Evolutionary conservation across 2,113 vertebrate species (phyloP), one percentile per base, ranked within the genome.

Genomic region (Semnopithecus entellus): DNA sequence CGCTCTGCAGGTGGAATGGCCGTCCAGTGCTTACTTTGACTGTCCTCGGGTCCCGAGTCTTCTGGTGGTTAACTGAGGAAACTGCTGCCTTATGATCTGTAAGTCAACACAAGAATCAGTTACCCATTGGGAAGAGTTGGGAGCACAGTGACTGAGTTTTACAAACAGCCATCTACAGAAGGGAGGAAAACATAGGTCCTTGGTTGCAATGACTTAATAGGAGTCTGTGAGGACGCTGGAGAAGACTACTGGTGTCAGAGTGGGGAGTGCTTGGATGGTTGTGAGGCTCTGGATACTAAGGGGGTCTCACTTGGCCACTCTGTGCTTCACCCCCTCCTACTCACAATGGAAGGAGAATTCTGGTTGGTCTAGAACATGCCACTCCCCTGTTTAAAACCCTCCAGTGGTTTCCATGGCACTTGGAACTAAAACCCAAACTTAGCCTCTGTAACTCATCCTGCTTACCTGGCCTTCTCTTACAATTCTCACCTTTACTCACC

Each of bases 51-150:
- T 99, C 96, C 99, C 99, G 59, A 99, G 99, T 98, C 99, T 98
- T 98, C 99, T 99, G 96, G 99, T 99, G 0, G 99, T 99, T 88
- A 99, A 97, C 78, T 99, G 99, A 89, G 99, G 99, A 98, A 99
- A 99, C 97, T 99, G 99, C 94, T 99, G 99, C 92, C 99, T 99
- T 99, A 99, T 99, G 98, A 99, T 99, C 99, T 99, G 98, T 35
- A 99, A 99, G 97, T 40, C 98, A 98, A 98, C 20, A 97, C 52
- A 95, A 73, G 89, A 88, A 64, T n/a, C 40, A 30, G 84, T 98
- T 97, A 98, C 75, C 22, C 89, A 35, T 40, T 1, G 1, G 52
- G 93, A 97, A 96, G 59, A 5, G 25, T 0, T 27, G 68, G 72
- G 59, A 48, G 83, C 22, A 30, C 5, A 38, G 57, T 1, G 35